A percentile compares a stretch with the other conserved stretches of the same genome.
phyloP scores from a whole-genome alignment of 2,888 invertebrate species.

The Eustalomyia histrio region DNA sequence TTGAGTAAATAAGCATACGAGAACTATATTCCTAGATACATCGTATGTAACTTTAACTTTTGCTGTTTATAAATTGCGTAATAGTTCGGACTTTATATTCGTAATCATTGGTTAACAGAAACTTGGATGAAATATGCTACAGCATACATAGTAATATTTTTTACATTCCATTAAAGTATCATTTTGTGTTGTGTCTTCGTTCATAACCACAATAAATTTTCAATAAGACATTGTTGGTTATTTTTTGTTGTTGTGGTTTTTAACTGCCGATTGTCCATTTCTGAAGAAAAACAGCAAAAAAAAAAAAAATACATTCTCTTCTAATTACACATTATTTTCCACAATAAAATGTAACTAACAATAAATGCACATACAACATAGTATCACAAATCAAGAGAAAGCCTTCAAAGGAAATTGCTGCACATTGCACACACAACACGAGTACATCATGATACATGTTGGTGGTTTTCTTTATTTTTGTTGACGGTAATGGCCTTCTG shows the following conservation, averaged over 20 bases:
- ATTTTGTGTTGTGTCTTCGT: constrained; percentile 28
- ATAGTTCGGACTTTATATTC: too few species aligned
- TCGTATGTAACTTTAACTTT: too few species aligned
- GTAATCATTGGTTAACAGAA: too few species aligned
- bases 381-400: constrained; percentile 32
- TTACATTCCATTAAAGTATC: constrained; percentile 15
- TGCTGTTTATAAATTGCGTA: too few species aligned
- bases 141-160: too few species aligned
- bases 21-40: background rate
- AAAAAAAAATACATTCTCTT: constrained; percentile 48
- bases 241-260: background rate
- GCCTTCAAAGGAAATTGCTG: constrained; percentile 56
- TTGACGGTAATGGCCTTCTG: constrained; percentile 61
- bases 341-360: constrained; percentile 57
- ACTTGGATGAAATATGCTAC: too few species aligned
- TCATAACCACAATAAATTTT: constrained; percentile 46
- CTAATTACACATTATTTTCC: constrained; percentile 59
- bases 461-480: constrained; percentile 29
- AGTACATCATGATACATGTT: constrained; percentile 15
- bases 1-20: too few species aligned
- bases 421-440: background rate
- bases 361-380: constrained; percentile 36
- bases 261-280: background rate
- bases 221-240: constrained; percentile 23
- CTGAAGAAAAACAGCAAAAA: constrained; percentile 12